Evolutionary conservation across 1,140 invertebrate genomes (phyloP), one percentile per base, ranked within the genome.

Genomic region (Chironomus striatipennis): DNA sequence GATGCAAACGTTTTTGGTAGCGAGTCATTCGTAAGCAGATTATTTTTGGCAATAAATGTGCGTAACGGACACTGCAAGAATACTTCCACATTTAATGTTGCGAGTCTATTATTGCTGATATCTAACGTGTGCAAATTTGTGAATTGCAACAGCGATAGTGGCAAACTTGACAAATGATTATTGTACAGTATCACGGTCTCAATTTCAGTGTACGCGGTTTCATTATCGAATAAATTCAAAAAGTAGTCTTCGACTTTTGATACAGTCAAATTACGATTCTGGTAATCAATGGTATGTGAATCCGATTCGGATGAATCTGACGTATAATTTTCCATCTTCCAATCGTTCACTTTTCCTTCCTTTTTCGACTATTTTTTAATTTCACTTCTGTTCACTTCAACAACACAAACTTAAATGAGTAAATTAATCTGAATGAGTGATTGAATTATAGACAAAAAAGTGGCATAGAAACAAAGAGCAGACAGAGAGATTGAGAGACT

Each of bases 81-180:
- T 72, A 91, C 86, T 15, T 79, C 80, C 75, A 95, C 90, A 2
- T 93, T 90, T 24, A 98, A 82, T 72, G 83, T 82, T 8, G 85
- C 88, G 2, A 98, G 80, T n/a, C 89, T 88, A 82, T 97, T 98
- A 77, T 91, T 92, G 77, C 94, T 97, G 17, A 98, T 82, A 82
- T 98, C 95, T 75, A 98, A 81, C 17, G 89, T 86, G 79, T 87
- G 88, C 34, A 93, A 82, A 80, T 90, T 91, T 74, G 78, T 82
- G 80, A 93, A 93, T 77, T 84, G 86, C 57, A 83, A 83, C 73
- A 91, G 81, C 24, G 84, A 83, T 0, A 75, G 73, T 10, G 87
- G 87, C 42, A 88, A 76, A 1, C 79, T 77, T 70, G 80, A 83
- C 65, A 94, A 81, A 2, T 86, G 85, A 80, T 93, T 94, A 76